Conservation (phyloP, 2,888 invertebrate species). For the Rosalia funebris region DNA sequence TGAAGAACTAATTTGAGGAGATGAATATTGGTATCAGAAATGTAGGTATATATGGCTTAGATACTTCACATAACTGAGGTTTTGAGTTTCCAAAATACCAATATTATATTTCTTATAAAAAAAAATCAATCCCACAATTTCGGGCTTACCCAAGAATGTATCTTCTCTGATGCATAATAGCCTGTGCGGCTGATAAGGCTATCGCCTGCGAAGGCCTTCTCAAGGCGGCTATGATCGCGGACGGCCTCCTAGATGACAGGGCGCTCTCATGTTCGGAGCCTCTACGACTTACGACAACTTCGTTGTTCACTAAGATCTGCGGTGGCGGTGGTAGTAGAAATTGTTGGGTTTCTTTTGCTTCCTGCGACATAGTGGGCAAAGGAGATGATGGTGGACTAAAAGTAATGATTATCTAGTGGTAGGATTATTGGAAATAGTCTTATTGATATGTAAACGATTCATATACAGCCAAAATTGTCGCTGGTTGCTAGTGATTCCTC, state of each 20-base stretch:
- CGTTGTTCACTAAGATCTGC: slow-evolving; percentile 30
- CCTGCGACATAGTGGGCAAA: background rate
- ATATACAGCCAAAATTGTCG: too few relatives aligned
- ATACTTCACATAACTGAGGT: too few relatives aligned
- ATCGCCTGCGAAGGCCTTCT: slow-evolving; percentile 71
- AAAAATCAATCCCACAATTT: too few relatives aligned
- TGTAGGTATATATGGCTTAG: too few relatives aligned
- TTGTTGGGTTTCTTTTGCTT: slow-evolving; percentile 26
- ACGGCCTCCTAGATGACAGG: slow-evolving; percentile 67
- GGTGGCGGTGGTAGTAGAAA: slow-evolving; percentile 21
- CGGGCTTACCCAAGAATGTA: slow-evolving; percentile 52
- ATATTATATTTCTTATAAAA: too few relatives aligned
- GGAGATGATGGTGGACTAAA: slow-evolving; percentile 35
- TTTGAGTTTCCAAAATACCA: too few relatives aligned
- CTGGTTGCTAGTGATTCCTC: too few relatives aligned
- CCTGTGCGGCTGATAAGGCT: slow-evolving; percentile 68
- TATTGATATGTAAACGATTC: too few relatives aligned
- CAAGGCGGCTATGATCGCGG: slow-evolving; percentile 72
- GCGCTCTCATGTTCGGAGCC: slow-evolving; percentile 31
- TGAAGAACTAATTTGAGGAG: too few relatives aligned
- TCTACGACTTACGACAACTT: slow-evolving; percentile 20
- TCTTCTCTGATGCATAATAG: slow-evolving; percentile 58
- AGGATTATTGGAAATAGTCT: too few relatives aligned
- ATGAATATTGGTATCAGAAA: too few relatives aligned
- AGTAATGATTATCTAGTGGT: too few relatives aligned